A percentile compares a stretch with the other conserved stretches of the same genome.
phyloP scores from a whole-genome alignment of 1,140 invertebrate species.

The Pectinophora gossypiella region DNA sequence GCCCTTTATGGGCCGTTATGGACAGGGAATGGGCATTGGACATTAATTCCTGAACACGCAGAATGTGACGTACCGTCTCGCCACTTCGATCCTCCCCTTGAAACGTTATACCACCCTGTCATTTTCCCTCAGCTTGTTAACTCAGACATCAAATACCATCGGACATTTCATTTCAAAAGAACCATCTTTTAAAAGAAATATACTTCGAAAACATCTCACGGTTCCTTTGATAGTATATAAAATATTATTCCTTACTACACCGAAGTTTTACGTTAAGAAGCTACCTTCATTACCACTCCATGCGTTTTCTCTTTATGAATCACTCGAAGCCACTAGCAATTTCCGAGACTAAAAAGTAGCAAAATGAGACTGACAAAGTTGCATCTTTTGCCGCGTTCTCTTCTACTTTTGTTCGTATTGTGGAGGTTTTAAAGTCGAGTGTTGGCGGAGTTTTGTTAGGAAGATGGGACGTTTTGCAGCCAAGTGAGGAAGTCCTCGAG shows the following conservation, averaged over 20 bases:
- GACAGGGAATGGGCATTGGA: neutral
- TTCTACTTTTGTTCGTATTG: conserved; percentile 8
- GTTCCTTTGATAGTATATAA: too few relatives aligned
- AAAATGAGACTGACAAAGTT: conserved; percentile 24
- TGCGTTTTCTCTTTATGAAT: conserved; percentile 18
- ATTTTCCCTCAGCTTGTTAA: too few relatives aligned
- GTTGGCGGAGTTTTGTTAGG: too few relatives aligned
- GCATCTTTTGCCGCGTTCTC: conserved; percentile 12
- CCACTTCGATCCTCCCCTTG: neutral
- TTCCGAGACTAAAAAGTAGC: conserved; percentile 27
- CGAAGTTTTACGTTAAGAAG: neutral
- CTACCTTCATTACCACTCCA: conserved; percentile 14
- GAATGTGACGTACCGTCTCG: neutral
- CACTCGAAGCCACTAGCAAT: conserved; percentile 28
- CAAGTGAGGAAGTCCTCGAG: conserved; percentile 34
- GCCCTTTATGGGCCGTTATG: neutral
- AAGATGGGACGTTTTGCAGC: conserved; percentile 18
- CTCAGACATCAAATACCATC: too few relatives aligned
- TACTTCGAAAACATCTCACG: too few relatives aligned
- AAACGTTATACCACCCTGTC: neutral
- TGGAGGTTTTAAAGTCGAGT: too few relatives aligned
- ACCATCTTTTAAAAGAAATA: too few relatives aligned
- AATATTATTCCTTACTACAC: neutral
- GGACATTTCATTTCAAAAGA: too few relatives aligned
- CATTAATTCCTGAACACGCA: neutral